These are phyloP conservation scores for Portunus trituberculatus DNA, from an alignment of 1,140 invertebrate species.

Conservation along the genomic window DNA sequence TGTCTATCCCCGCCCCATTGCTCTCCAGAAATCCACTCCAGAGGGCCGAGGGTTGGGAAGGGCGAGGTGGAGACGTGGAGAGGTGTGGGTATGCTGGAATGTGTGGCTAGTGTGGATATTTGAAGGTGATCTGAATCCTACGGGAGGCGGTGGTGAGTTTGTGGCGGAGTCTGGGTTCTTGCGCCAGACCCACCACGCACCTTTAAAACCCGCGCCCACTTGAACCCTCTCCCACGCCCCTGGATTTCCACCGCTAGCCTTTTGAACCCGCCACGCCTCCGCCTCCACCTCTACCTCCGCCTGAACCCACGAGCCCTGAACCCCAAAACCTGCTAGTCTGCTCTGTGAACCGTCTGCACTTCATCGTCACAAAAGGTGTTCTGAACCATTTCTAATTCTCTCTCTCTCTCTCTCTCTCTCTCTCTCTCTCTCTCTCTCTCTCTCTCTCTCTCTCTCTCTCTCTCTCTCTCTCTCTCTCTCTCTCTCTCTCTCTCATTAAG, in stretches of 20 bases:
- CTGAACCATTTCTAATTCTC: neutral
- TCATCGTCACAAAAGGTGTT: neutral
- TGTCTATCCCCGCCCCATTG: too few species aligned
- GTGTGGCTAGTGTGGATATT: neutral
- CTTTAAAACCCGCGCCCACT: slow-evolving; percentile 10
- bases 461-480: slow-evolving; percentile 39
- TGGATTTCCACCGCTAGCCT: neutral
- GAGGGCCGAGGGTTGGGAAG: too few species aligned
- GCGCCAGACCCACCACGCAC: neutral
- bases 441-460: slow-evolving; percentile 5
- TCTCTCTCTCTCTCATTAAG: slow-evolving; percentile 20
- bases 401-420: neutral
- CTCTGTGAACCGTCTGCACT: neutral
- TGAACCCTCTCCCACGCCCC: neutral
- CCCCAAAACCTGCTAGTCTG: too few species aligned
- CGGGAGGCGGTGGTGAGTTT: neutral
- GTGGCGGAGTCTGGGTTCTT: neutral
- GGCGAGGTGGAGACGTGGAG: too few species aligned
- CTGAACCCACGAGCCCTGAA: too few species aligned
- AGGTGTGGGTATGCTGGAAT: too few species aligned
- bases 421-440: neutral
- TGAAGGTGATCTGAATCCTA: neutral
- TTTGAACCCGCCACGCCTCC: neutral
- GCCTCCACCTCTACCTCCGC: too few species aligned
- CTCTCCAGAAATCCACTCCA: too few species aligned